Conservation (phyloP, 35 echinoderm and acorn worm species). For the Apostichopus parvimensis region DNA sequence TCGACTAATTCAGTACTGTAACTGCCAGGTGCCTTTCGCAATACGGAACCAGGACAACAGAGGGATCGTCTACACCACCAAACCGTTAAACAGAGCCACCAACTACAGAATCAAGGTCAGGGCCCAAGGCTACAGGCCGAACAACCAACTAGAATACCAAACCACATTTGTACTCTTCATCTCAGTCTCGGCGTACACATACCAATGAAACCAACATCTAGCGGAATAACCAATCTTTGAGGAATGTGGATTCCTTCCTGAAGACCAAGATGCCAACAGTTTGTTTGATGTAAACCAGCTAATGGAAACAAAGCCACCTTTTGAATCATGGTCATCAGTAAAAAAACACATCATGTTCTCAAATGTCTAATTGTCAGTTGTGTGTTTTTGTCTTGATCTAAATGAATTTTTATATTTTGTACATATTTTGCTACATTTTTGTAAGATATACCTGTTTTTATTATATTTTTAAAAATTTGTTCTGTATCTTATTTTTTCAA, state of each 20-base stretch:
- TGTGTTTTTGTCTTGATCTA: background rate
- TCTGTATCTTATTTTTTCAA: background rate
- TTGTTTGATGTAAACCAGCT: too few relatives aligned
- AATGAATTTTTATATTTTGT: background rate
- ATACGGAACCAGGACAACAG: constrained; percentile 28
- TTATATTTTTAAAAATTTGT: background rate
- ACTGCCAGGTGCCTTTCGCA: constrained; percentile 57
- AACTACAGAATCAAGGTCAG: constrained; percentile 65
- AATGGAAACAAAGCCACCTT: too few relatives aligned
- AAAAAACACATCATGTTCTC: too few relatives aligned
- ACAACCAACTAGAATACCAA: constrained; percentile 42
- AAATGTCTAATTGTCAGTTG: background rate
- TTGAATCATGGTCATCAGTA: too few relatives aligned
- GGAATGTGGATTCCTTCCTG: too few relatives aligned
- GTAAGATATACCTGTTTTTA: background rate
- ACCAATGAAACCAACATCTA: background rate
- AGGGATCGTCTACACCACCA: constrained; percentile 45
- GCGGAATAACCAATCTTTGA: too few relatives aligned
- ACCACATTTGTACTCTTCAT: constrained; percentile 29
- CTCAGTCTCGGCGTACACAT: constrained; percentile 26
- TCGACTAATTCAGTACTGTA: constrained; percentile 24
- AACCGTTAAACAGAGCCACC: background rate
- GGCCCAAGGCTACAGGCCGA: constrained; percentile 24
- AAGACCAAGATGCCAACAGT: too few relatives aligned
- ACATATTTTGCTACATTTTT: background rate